A percentile compares a stretch with the other conserved stretches of the same genome.
These are phyloP conservation scores for Graphium colonna DNA, from an alignment of 2,888 invertebrate species.

Conservation along the genomic window DNA sequence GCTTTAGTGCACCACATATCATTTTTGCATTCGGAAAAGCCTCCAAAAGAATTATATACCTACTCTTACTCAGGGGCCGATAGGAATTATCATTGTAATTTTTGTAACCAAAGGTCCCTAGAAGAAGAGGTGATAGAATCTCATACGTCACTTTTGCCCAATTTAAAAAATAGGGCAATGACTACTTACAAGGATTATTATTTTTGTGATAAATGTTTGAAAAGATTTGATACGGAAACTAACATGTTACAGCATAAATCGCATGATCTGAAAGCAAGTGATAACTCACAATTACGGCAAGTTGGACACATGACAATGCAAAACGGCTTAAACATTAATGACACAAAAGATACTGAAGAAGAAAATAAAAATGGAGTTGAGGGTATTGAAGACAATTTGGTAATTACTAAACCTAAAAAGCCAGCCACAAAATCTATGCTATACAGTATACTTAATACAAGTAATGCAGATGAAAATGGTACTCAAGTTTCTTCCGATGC, in stretches of 20 bases:
- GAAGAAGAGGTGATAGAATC: constrained; percentile 47
- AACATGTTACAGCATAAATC: constrained; percentile 63
- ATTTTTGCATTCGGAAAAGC: constrained; percentile 49
- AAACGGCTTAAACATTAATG: background rate
- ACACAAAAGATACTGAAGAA: background rate
- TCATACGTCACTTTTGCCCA: constrained; percentile 50
- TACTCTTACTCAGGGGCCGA: constrained; percentile 46
- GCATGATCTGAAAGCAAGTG: constrained; percentile 52
- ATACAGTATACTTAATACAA: background rate
- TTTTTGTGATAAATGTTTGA: constrained; percentile 60
- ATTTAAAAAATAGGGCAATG: constrained; percentile 47
- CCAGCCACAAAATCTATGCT: no score
- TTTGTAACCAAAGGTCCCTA: constrained; percentile 54
- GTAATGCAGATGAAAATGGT: background rate
- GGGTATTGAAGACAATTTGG: no score
- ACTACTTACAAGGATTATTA: constrained; percentile 40
- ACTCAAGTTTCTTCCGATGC: background rate
- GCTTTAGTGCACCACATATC: constrained; percentile 53
- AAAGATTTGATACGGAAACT: constrained; percentile 54
- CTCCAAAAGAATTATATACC: constrained; percentile 43
- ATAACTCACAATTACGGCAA: constrained; percentile 37
- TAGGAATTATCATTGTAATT: constrained; percentile 55
- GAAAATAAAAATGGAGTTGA: no score
- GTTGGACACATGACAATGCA: background rate
- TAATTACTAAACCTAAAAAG: no score